Evolutionary conservation across 2,113 vertebrate species (phyloP), one percentile per base, ranked within the genome.

Genomic region (Pampusana beccarii): DNA sequence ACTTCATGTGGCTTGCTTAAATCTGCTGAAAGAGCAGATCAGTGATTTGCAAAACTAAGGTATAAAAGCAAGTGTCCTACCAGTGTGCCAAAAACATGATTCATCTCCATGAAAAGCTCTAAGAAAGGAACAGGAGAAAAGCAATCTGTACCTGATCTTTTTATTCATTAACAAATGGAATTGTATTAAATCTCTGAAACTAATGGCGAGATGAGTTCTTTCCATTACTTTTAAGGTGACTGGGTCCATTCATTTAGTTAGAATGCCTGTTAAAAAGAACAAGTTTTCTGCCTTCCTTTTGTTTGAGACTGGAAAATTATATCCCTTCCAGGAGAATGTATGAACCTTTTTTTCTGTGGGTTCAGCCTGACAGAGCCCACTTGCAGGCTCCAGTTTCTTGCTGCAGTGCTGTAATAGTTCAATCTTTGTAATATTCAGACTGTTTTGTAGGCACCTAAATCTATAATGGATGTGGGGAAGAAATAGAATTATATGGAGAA

Each of bases 171-270:
- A 25, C n/a, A 82, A 88, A 74, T 42, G 34, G 54, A 74, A 81
- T 31, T 75, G 73, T 88, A 85, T 88, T 86, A 95, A 88, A 75
- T 48, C 17, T 92, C 38, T 77, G 79, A 95, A 95, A 95, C 72
- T 93, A 92, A 93, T 81, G 26, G 26, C 66, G 65, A 9, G 31
- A 90, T 46, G 26, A 88, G 18, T 70, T 50, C 20, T 50, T 90
- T 92, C 57, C n/a, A 80, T 88, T 95, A 54, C 11, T 80, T 93
- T 72, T 80, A 78, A 88, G 90, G n/a, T 58, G 40, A 65, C 25
- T 66, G 3, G 29, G 46, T 51, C 17, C 10, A 8, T 48, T 26
- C 10, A 40, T 7, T 54, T 4, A 5, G 34, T 50, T 88, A 61
- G 31, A 92, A 79, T 40, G 4, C 4, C 14, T 80, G 20, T 50